Evolutionary conservation across 2,113 vertebrate species (phyloP).

Genomic region (Urocolius indicus): DNA sequence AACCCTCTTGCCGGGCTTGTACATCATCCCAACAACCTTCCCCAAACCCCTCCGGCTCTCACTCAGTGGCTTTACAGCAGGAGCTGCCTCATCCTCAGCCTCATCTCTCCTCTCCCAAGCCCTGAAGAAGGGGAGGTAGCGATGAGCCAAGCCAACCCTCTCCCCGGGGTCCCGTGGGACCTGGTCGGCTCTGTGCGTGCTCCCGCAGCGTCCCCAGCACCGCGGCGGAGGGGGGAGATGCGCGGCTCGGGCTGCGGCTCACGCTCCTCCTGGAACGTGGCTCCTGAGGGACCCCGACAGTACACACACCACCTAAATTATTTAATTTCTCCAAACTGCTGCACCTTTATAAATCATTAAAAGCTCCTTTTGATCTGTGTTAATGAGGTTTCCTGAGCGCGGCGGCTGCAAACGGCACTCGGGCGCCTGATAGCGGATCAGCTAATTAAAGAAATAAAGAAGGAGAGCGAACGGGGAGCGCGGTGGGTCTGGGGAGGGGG

Average conservation of each 20-base stretch:
- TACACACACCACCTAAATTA: slow-evolving; percentile 79
- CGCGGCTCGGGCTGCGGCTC: not conserved
- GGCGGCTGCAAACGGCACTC: slow-evolving; percentile 24
- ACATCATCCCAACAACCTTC: too few species aligned
- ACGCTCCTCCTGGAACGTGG: not conserved
- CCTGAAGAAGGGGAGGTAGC: not conserved
- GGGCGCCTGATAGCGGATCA: slow-evolving; percentile 43
- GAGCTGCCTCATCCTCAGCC: not conserved
- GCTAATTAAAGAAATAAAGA: slow-evolving; percentile 73
- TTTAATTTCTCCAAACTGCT: slow-evolving; percentile 84
- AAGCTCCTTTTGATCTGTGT: slow-evolving; percentile 83
- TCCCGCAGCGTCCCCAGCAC: not conserved
- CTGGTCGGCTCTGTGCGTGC: not conserved
- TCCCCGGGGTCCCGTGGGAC: not conserved
- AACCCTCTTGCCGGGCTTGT: too few species aligned
- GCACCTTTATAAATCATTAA: slow-evolving; percentile 84
- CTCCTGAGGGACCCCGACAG: slow-evolving; percentile 43
- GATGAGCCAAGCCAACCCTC: too few species aligned
- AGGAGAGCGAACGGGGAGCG: not conserved
- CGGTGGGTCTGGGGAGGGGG: not conserved
- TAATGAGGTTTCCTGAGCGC: slow-evolving; percentile 80
- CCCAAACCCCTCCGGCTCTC: too few species aligned
- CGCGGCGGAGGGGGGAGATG: not conserved
- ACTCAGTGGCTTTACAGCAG: too few species aligned
- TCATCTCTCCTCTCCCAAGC: not conserved